phyloP scores from a whole-genome alignment of 1,140 invertebrate species.

The Drosophila setifemur region DNA sequence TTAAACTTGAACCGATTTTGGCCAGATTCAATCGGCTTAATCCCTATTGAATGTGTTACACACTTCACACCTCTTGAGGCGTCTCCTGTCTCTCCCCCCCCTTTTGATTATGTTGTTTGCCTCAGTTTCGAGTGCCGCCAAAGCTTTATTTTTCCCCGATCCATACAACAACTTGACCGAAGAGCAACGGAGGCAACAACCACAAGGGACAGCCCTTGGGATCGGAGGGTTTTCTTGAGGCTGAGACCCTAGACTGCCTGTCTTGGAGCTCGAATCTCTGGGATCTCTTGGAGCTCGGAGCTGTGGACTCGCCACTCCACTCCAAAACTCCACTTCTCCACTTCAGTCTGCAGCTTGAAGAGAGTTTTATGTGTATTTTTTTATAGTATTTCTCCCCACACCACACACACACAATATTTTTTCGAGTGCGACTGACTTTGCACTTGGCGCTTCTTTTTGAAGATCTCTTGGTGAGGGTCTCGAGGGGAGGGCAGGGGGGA shows the following conservation, averaged over 20 bases:
- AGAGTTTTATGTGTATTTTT: constrained; percentile 51
- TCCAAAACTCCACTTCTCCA: constrained; percentile 31
- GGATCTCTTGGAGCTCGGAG: not conserved
- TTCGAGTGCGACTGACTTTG: constrained; percentile 72
- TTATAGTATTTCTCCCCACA: constrained; percentile 33
- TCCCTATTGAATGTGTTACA: constrained; percentile 50
- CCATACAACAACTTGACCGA: constrained; percentile 61
- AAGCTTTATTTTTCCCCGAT: constrained; percentile 39
- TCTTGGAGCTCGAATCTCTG: constrained; percentile 48
- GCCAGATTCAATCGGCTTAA: constrained; percentile 34
- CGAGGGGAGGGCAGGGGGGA: not conserved
- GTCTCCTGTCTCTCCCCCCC: constrained; percentile 30
- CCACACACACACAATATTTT: constrained; percentile 72
- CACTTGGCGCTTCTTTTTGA: constrained; percentile 80
- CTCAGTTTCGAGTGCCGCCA: constrained; percentile 56
- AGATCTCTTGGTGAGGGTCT: constrained; percentile 56
- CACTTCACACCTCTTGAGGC: constrained; percentile 62
- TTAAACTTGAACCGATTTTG: constrained; percentile 12
- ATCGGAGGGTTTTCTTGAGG: constrained; percentile 32
- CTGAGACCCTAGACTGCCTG: constrained; percentile 68
- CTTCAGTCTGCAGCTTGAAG: constrained; percentile 56
- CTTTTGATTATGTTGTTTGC: constrained; percentile 76
- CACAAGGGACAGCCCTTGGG: constrained; percentile 60
- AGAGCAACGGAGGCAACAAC: constrained; percentile 45
- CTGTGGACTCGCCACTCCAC: constrained; percentile 26